These are phyloP conservation scores for Probosciger aterrimus DNA, from an alignment of 2,113 vertebrate genomes.

Conservation along the genomic window DNA sequence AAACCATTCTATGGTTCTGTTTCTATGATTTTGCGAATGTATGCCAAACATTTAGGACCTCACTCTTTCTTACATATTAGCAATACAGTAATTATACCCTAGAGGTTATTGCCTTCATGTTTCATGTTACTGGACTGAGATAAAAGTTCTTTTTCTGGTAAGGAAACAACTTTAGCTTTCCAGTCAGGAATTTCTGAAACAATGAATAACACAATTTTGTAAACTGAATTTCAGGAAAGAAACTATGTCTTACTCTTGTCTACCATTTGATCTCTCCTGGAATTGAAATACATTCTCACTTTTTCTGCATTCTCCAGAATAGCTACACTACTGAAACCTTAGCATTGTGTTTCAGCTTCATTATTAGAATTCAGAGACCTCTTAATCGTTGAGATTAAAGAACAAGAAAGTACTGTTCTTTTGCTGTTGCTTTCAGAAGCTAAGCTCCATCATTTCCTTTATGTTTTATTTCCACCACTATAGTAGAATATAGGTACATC, in stretches of 20 bases:
- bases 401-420: not conserved
- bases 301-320: not conserved
- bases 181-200: not conserved
- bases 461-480: not conserved
- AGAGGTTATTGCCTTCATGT: not conserved
- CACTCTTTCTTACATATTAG: not conserved
- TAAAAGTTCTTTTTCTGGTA: not conserved
- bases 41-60: not conserved
- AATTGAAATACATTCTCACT: not conserved
- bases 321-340: not conserved
- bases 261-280: not conserved
- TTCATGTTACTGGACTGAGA: not conserved
- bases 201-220: not conserved
- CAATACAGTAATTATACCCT: not conserved
- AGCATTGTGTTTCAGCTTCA: not conserved
- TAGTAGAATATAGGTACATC: not conserved
- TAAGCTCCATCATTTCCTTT: not conserved
- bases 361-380: not conserved
- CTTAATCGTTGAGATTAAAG: not conserved
- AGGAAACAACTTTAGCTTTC: not conserved
- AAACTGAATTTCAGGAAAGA: not conserved
- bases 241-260: not conserved
- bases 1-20: not conserved
- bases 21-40: not conserved
- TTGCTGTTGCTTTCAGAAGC: not conserved